A percentile compares a stretch with the other conserved stretches of the same genome.
phyloP scores from a whole-genome alignment of 2,888 invertebrate species.

The Caenorhabditis macrosperma region DNA sequence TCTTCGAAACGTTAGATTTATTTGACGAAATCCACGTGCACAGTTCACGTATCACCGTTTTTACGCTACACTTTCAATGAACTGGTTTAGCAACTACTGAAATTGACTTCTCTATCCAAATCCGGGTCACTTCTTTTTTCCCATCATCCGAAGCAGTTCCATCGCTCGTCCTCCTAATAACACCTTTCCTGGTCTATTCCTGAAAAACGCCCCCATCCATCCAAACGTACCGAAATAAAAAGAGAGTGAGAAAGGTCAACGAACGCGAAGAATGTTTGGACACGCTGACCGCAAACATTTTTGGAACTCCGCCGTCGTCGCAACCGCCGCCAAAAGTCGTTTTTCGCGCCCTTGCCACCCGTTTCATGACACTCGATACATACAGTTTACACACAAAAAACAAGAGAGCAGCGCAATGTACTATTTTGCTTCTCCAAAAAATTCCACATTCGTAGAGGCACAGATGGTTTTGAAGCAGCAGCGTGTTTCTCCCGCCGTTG shows the following conservation, averaged over 20 bases:
- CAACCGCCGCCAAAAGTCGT: constrained; percentile 18
- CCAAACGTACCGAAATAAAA: constrained; percentile 41
- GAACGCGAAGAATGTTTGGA: constrained; percentile 45
- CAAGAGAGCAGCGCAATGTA: background rate
- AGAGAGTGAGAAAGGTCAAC: constrained; percentile 37
- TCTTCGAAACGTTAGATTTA: too few species aligned
- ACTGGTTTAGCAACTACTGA: background rate
- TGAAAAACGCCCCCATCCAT: constrained; percentile 34
- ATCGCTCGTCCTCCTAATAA: constrained; percentile 22
- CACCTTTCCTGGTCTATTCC: constrained; percentile 22
- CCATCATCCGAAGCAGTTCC: constrained; percentile 34
- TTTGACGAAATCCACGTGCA: background rate
- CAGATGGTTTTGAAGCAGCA: constrained; percentile 2
- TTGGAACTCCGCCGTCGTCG: constrained; percentile 43
- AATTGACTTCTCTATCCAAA: constrained; percentile 25
- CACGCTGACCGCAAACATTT: constrained; percentile 58
- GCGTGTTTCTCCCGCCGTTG: constrained; percentile 3
- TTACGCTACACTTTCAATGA: background rate
- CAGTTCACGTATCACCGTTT: background rate
- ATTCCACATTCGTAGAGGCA: background rate
- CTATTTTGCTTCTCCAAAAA: constrained; percentile 23
- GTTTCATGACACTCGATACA: constrained; percentile 18
- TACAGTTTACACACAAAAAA: background rate
- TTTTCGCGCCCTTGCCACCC: background rate
- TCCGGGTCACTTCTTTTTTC: constrained; percentile 34